phyloP scores from a whole-genome alignment of 2,113 vertebrate genomes.

The Bubo bubo region DNA sequence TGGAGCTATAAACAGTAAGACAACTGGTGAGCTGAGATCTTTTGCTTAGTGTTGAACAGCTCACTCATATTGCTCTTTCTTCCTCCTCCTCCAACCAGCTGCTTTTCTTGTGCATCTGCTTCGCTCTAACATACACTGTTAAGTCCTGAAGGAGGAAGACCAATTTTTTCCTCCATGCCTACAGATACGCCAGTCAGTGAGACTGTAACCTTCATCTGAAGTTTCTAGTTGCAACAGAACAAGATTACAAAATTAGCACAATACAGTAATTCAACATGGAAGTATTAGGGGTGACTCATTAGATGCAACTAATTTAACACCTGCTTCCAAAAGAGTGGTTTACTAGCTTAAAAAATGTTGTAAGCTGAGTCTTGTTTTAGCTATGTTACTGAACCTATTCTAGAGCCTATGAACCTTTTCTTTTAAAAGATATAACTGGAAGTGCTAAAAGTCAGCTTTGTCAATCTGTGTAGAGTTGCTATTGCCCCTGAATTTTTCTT shows the following conservation, averaged over 20 bases:
- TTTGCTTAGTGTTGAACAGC: not conserved
- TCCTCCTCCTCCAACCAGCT: not conserved
- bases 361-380: not conserved
- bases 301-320: not conserved
- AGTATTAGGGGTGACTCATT: not conserved
- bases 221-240: not conserved
- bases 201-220: not conserved
- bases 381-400: not conserved
- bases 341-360: not conserved
- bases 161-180: not conserved
- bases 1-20: not conserved
- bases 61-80: not conserved
- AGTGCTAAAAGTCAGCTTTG: not conserved
- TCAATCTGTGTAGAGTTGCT: not conserved
- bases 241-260: not conserved
- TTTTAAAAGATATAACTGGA: not conserved
- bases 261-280: not conserved
- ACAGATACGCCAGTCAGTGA: not conserved
- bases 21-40: conserved; percentile 13
- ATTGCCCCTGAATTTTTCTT: not conserved
- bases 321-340: not conserved
- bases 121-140: not conserved
- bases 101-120: not conserved
- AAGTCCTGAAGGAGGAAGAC: not conserved
- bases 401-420: not conserved